Evolutionary conservation across 2,797 vertebrate genomes (phyloP).

Genomic region (Cyclopterus lumpus): DNA sequence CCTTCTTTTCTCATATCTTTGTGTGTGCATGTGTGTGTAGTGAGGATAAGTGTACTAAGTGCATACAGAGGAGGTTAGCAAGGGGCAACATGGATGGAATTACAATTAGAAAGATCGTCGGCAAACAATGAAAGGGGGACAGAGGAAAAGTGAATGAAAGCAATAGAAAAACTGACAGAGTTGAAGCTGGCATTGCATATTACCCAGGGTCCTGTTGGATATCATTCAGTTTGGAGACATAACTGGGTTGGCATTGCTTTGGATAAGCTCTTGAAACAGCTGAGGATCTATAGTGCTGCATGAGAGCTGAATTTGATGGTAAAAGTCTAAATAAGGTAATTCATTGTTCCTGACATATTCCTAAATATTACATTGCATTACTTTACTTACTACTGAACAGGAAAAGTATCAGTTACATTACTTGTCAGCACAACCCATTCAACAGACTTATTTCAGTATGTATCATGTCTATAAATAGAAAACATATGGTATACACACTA

Average conservation of each 20-base stretch:
- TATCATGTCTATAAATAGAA: not conserved
- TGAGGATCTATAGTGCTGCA: constrained; percentile 13
- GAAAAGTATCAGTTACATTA: not conserved
- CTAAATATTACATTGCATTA: not conserved
- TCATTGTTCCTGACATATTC: not conserved
- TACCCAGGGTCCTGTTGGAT: constrained; percentile 68
- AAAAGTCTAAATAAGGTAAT: constrained; percentile 13
- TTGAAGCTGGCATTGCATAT: constrained; percentile 55
- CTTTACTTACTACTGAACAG: not conserved
- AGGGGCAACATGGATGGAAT: constrained; percentile 42
- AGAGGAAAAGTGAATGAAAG: constrained; percentile 43
- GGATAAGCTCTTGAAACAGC: constrained; percentile 36
- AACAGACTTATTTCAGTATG: not conserved
- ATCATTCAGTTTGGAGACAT: constrained; percentile 67
- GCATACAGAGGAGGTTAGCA: constrained; percentile 31
- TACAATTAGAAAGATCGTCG: constrained; percentile 30
- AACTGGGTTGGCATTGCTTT: constrained; percentile 52
- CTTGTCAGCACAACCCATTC: not conserved
- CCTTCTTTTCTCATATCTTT: not conserved
- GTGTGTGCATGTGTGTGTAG: constrained; percentile 15
- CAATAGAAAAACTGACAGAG: constrained; percentile 31
- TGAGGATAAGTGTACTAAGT: constrained; percentile 12
- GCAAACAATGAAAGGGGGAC: constrained; percentile 49
- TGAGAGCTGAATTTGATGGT: constrained; percentile 18
- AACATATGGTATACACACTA: not conserved